Conservation (phyloP, 2,113 vertebrate species). For the Sylvietta virens region DNA sequence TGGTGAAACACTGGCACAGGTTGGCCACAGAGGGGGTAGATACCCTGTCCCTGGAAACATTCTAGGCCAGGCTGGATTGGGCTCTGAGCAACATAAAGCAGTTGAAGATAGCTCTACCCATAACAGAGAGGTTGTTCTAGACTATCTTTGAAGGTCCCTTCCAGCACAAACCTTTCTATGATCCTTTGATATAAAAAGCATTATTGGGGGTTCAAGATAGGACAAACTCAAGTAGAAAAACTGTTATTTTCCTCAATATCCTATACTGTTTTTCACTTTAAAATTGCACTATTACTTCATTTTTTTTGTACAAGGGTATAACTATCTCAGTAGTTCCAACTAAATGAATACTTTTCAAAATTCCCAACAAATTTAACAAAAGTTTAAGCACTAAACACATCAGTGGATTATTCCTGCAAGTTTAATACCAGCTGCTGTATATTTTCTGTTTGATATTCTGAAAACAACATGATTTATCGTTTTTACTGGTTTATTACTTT, state of each 20-base stretch:
- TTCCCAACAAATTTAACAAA: not conserved
- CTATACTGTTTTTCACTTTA: not conserved
- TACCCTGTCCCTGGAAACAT: fast-evolving
- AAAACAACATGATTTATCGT: slow-evolving; percentile 21
- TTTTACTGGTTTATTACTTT: slow-evolving; percentile 15
- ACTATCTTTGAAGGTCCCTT: not conserved
- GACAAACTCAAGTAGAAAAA: not conserved
- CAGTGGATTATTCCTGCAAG: not conserved
- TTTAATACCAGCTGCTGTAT: not conserved
- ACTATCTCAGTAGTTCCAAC: not conserved
- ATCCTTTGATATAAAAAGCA: not conserved
- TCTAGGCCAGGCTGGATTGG: not conserved
- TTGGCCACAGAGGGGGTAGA: not conserved
- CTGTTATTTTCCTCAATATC: not conserved
- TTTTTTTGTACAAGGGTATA: not conserved
- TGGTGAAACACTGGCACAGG: not conserved
- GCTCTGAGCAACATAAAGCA: not conserved
- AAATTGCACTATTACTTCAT: not conserved
- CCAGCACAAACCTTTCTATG: not conserved
- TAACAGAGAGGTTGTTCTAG: not conserved
- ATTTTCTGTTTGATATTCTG: not conserved
- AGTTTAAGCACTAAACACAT: not conserved
- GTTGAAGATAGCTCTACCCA: not conserved
- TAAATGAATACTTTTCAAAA: not conserved
- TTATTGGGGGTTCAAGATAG: not conserved